These are phyloP conservation scores for Ommatoiulus sabulosus DNA, from an alignment of 2,888 invertebrate genomes.

Conservation along the genomic window DNA sequence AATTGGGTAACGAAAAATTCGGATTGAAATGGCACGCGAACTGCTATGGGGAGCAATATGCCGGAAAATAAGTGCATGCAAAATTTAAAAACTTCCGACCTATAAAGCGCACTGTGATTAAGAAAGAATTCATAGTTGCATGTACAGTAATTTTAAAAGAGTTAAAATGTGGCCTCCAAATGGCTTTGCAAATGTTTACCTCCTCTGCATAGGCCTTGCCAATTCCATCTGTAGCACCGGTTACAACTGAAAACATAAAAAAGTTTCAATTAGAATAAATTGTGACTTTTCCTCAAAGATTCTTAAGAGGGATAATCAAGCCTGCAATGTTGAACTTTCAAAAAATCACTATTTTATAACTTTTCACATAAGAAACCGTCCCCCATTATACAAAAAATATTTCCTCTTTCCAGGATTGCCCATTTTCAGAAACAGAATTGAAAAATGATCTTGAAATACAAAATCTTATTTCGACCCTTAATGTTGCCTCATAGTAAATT, in stretches of 20 bases:
- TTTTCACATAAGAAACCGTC: too few relatives aligned
- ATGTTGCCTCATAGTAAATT: too few relatives aligned
- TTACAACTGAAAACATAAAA: conserved; percentile 61
- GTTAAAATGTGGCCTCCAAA: not conserved
- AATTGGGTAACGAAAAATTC: not conserved
- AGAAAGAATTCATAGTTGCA: not conserved
- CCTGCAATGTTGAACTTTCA: too few relatives aligned
- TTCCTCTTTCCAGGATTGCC: too few relatives aligned
- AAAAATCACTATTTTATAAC: too few relatives aligned
- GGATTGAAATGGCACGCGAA: not conserved
- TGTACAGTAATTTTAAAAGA: too few relatives aligned
- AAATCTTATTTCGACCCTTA: too few relatives aligned
- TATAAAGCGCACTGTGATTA: not conserved
- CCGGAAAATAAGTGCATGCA: not conserved
- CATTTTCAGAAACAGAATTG: too few relatives aligned
- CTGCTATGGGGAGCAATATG: not conserved
- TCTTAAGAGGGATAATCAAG: too few relatives aligned
- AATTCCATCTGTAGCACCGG: conserved; percentile 64
- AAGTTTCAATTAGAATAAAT: not conserved
- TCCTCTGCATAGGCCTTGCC: conserved; percentile 63
- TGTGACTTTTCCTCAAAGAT: not conserved
- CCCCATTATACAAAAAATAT: too few relatives aligned
- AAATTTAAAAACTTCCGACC: not conserved
- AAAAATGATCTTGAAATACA: too few relatives aligned
- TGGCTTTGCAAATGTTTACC: conserved; percentile 60